Evolutionary conservation across 2,888 invertebrate species (phyloP).

Genomic region (Eulithis prunata): DNA sequence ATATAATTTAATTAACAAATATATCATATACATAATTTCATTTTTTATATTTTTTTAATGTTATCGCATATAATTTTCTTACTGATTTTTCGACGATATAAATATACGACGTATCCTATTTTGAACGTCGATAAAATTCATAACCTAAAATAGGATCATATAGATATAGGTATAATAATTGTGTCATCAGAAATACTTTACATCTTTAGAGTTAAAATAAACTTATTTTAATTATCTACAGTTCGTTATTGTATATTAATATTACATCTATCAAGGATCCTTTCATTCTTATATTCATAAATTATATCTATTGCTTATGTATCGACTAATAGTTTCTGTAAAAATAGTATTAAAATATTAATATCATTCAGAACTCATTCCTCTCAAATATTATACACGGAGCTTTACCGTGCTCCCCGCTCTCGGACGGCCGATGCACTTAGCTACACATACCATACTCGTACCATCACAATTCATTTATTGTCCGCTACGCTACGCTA

Average conservation of each 20-base stretch:
- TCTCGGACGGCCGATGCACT: slow-evolving; percentile 30
- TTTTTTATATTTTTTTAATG: slow-evolving; percentile 14
- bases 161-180: slow-evolving; percentile 42
- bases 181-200: slow-evolving; percentile 54
- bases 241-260: slow-evolving; percentile 61
- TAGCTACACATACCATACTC: slow-evolving; percentile 43
- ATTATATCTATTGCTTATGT: slow-evolving; percentile 61
- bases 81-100: slow-evolving; percentile 13
- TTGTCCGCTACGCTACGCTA: slow-evolving; percentile 64
- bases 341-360: slow-evolving; percentile 78
- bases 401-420: slow-evolving; percentile 45
- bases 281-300: slow-evolving; percentile 56
- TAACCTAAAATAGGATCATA: slow-evolving; percentile 52
- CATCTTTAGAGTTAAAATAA: slow-evolving; percentile 49
- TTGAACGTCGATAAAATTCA: slow-evolving; percentile 25
- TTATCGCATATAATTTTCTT: slow-evolving; percentile 14
- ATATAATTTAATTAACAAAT: slow-evolving; percentile 42
- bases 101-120: slow-evolving; percentile 6
- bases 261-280: slow-evolving; percentile 59
- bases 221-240: slow-evolving; percentile 55
- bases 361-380: slow-evolving; percentile 77
- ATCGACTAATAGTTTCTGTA: slow-evolving; percentile 69
- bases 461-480: slow-evolving; percentile 53
- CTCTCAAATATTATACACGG: slow-evolving; percentile 63
- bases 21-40: slow-evolving; percentile 3